Evolutionary conservation across 2,797 vertebrate species (phyloP).

Genomic region (Typhlichthys eigenmanni): DNA sequence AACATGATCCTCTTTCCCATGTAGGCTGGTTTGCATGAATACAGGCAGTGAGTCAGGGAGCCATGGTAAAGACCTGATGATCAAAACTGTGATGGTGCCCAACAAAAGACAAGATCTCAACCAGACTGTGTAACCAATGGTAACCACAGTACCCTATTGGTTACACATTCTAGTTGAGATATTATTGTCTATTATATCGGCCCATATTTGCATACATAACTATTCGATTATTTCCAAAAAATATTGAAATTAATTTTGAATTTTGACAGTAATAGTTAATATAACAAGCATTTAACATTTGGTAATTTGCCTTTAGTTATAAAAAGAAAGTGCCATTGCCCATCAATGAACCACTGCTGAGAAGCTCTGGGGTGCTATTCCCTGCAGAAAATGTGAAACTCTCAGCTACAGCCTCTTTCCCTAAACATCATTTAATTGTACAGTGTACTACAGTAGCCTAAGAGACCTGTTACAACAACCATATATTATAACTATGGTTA

Average conservation of each 20-base stretch:
- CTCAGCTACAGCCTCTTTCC: constrained; percentile 63
- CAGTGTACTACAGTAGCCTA: neutral
- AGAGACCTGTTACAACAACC: neutral
- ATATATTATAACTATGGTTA: neutral
- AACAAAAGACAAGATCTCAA: neutral
- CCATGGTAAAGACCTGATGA: neutral
- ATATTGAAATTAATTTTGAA: neutral
- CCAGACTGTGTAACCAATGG: neutral
- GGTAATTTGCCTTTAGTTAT: constrained; percentile 24
- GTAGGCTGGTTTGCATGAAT: neutral
- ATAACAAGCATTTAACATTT: neutral
- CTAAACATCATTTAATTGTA: constrained; percentile 3
- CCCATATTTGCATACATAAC: neutral
- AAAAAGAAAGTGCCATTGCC: neutral
- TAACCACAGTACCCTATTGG: neutral
- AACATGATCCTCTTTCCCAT: neutral
- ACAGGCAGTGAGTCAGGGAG: constrained; percentile 1
- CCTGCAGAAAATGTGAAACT: constrained; percentile 45
- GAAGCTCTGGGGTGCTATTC: constrained; percentile 40
- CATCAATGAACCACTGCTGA: constrained; percentile 5
- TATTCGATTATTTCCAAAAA: neutral
- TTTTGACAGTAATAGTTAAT: no score
- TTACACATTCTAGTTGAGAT: no score
- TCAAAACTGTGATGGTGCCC: neutral
- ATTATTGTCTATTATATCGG: no score